Evolutionary conservation across 2,888 invertebrate genomes (phyloP).

Genomic region (Limnephilus marmoratus): DNA sequence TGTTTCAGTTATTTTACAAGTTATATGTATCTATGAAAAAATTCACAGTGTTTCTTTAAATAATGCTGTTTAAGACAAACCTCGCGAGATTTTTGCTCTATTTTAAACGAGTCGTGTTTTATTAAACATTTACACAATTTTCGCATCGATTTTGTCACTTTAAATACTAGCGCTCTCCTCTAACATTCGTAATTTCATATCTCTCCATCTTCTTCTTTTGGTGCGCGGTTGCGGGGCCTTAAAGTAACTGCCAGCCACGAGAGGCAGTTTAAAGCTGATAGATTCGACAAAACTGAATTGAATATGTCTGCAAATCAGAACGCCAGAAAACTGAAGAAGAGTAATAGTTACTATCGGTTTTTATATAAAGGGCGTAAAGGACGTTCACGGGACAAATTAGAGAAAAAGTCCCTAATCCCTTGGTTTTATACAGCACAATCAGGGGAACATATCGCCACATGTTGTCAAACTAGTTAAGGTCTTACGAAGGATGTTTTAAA

Average conservation of each 20-base stretch:
- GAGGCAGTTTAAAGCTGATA: not conserved
- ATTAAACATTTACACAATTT: too few species aligned
- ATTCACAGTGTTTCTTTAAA: too few species aligned
- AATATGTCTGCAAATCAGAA: not conserved
- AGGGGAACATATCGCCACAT: not conserved
- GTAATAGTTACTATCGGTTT: not conserved
- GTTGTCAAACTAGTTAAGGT: not conserved
- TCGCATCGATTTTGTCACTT: too few species aligned
- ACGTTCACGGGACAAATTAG: not conserved
- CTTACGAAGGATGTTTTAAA: not conserved
- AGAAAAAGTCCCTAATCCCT: not conserved
- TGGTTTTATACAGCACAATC: not conserved
- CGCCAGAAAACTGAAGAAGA: not conserved
- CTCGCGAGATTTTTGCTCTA: too few species aligned
- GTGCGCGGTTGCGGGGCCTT: too few species aligned
- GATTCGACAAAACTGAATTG: not conserved
- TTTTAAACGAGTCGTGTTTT: too few species aligned
- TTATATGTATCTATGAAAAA: too few species aligned
- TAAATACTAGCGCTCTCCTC: too few species aligned
- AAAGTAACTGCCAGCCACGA: not conserved
- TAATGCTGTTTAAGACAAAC: too few species aligned
- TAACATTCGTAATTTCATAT: too few species aligned
- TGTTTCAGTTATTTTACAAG: too few species aligned
- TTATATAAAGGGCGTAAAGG: not conserved
- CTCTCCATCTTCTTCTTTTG: too few species aligned